Evolutionary conservation across 1,140 invertebrate species (phyloP), one percentile per base, ranked within the genome.

Genomic region (Drosophila dunni): DNA sequence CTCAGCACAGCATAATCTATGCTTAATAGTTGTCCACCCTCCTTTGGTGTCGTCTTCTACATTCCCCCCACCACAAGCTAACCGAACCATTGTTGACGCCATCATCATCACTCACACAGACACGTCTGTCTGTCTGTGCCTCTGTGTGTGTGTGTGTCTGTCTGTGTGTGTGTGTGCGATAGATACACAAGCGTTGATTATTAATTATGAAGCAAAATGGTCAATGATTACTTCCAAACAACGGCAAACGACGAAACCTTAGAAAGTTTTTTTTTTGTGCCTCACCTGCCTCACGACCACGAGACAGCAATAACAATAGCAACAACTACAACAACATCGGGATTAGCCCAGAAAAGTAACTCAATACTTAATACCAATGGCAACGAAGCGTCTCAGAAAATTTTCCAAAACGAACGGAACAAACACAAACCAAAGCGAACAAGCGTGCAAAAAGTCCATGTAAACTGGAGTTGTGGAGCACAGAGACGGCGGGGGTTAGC

Each of bases 121-220:
- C 17, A n/a, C n/a, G 24, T 29, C 4, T 29, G 24, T 29, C 2
- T n/a, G 7, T 45, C 24, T n/a, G 11, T n/a, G 33, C 17, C 17
- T 46, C 10, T 7, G 13, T 15, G 33, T 7, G 7, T 53, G 50
- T 48, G 42, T 40, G 17, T 53, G 29, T 66, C 15, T 34, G 1
- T 34, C 33, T 36, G 8, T 13, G 29, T 63, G 13, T 42, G 40
- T 13, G 15, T 1, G 11, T 36, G 33, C 44, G 20, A 72, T 72
- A 81, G 66, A 82, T 88, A 88, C 83, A 79, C 71, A 88, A 77
- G 82, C 76, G 69, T 83, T 79, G 76, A 83, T 86, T 86, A 88
- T 89, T 83, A 88, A 88, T 88, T 88, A 88, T 89, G 64, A 83
- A 81, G 61, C 76, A 66, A 76, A 82, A 79, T 69, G 79, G 61